Evolutionary conservation across 1,140 invertebrate genomes (phyloP).

Genomic region (Alviniconcha marisindica): DNA sequence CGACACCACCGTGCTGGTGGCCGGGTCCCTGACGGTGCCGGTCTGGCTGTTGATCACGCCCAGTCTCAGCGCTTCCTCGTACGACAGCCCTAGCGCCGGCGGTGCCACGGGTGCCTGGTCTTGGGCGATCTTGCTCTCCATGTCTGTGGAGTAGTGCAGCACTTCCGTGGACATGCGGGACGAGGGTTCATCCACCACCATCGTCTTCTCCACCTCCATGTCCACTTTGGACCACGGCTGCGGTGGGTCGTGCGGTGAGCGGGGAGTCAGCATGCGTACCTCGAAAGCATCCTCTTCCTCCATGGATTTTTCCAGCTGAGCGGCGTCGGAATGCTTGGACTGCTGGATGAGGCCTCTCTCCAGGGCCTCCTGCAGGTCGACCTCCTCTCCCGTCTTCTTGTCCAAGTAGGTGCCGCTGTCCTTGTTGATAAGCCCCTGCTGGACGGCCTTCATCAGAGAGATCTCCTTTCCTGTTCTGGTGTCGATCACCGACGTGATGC

Average conservation of each 20-base stretch:
- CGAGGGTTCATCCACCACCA: slow-evolving; percentile 47
- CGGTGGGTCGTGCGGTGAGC: slow-evolving; percentile 41
- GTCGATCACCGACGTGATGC: slow-evolving; percentile 84
- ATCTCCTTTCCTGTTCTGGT: slow-evolving; percentile 85
- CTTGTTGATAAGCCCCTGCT: slow-evolving; percentile 86
- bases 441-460: slow-evolving; percentile 80
- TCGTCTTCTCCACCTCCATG: slow-evolving; percentile 70
- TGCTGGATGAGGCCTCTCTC: slow-evolving; percentile 66
- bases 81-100: slow-evolving; percentile 60
- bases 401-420: slow-evolving; percentile 90
- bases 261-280: slow-evolving; percentile 37
- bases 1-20: slow-evolving; percentile 84
- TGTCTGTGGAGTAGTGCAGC: slow-evolving; percentile 66
- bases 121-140: slow-evolving; percentile 48
- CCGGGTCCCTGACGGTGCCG: slow-evolving; percentile 88
- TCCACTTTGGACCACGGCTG: slow-evolving; percentile 62
- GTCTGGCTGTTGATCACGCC: slow-evolving; percentile 85
- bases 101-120: slow-evolving; percentile 15
- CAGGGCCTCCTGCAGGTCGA: slow-evolving; percentile 70
- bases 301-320: slow-evolving; percentile 62
- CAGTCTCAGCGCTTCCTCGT: slow-evolving; percentile 78
- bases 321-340: slow-evolving; percentile 66
- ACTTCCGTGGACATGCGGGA: slow-evolving; percentile 62
- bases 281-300: slow-evolving; percentile 49
- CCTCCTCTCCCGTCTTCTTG: slow-evolving; percentile 82